These are phyloP conservation scores for Tachycineta bicolor DNA, from an alignment of 2,113 vertebrate genomes.

Conservation along the genomic window DNA sequence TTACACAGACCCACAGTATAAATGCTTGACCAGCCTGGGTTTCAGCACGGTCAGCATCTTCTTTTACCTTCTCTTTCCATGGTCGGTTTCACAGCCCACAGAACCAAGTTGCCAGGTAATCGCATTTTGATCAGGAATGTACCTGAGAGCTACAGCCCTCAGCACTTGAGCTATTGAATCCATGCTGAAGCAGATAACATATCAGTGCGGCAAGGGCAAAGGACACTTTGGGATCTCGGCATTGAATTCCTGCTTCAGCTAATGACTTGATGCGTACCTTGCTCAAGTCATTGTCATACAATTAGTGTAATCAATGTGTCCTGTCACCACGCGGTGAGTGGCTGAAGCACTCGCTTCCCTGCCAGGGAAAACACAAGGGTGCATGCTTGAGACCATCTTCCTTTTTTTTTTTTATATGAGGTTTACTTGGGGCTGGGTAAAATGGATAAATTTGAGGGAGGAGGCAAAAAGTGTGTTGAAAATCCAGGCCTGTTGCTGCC, in stretches of 20 bases:
- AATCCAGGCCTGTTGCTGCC: neutral
- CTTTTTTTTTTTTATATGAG: neutral
- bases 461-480: neutral
- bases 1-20: neutral
- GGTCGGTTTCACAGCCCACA: neutral
- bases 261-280: neutral
- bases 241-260: neutral
- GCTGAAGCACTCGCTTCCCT: neutral
- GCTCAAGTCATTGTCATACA: neutral
- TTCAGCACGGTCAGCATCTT: neutral
- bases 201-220: neutral
- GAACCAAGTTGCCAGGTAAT: neutral
- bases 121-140: neutral
- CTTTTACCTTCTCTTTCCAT: neutral
- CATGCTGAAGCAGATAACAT: neutral
- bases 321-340: neutral
- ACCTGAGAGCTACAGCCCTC: neutral
- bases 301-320: neutral
- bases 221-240: neutral
- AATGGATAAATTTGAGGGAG: neutral
- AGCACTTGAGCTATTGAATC: neutral
- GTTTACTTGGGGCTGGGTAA: neutral
- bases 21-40: neutral
- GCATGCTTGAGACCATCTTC: neutral
- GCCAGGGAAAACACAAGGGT: neutral